phyloP scores from a whole-genome alignment of 2,113 vertebrate genomes.

The Odobenus rosmarus region DNA sequence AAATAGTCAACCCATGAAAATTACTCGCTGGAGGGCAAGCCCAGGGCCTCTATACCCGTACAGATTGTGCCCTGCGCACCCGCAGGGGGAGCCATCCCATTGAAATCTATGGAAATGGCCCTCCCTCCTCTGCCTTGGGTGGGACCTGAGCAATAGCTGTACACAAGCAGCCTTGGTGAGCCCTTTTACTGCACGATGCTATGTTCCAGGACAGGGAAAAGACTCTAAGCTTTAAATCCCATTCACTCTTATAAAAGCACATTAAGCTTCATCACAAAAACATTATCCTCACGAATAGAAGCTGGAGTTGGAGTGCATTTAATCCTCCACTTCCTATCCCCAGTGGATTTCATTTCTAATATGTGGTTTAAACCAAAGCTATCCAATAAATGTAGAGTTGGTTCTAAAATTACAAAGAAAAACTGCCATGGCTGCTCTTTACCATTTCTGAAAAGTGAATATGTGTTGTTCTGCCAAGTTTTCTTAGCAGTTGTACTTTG shows the following conservation, averaged over 20 bases:
- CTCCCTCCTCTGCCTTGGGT: not conserved
- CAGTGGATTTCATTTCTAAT: slow-evolving; percentile 37
- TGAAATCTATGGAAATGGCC: not conserved
- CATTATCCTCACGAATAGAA: slow-evolving; percentile 29
- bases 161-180: not conserved
- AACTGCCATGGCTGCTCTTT: not conserved
- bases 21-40: not conserved
- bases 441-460: slow-evolving; percentile 58
- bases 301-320: not conserved
- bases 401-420: slow-evolving; percentile 68
- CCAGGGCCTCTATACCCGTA: not conserved
- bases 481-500: slow-evolving; percentile 47
- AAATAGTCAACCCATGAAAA: not conserved
- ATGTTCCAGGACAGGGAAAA: not conserved
- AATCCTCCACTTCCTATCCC: not conserved
- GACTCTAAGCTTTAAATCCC: not conserved
- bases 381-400: not conserved
- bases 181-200: not conserved
- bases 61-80: not conserved
- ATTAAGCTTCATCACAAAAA: slow-evolving; percentile 2
- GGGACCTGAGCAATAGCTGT: not conserved
- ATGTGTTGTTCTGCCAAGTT: slow-evolving; percentile 19
- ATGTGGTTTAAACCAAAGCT: slow-evolving; percentile 30
- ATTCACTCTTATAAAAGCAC: slow-evolving; percentile 8
- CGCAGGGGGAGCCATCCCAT: not conserved